Percentiles rank a stretch among this genome's conserved stretches.
These are phyloP conservation scores for Neelides sp. DNA, from an alignment of 1,140 invertebrate genomes.

Conservation along the genomic window DNA sequence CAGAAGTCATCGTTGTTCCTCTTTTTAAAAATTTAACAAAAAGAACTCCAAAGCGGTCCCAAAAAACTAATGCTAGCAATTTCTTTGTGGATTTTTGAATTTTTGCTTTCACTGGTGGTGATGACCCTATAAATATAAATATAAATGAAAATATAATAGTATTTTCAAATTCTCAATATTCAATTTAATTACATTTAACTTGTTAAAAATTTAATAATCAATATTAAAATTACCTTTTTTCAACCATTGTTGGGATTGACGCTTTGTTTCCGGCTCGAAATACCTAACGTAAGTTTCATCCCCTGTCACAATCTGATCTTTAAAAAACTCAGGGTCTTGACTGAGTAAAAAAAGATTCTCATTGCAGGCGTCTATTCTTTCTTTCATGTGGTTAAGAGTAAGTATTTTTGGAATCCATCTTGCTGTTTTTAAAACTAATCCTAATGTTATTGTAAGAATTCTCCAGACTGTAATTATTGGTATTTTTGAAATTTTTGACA, in stretches of 20 bases:
- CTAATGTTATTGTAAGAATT: background rate
- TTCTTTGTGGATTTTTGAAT: slow-evolving; percentile 26
- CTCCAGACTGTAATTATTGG: background rate
- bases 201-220: no score
- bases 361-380: no score
- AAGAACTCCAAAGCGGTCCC: slow-evolving; percentile 34
- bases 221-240: no score
- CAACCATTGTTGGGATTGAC: slow-evolving; percentile 27
- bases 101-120: background rate
- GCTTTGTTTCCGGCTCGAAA: slow-evolving; percentile 32
- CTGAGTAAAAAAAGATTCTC: no score
- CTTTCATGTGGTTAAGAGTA: background rate
- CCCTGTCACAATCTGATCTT: slow-evolving; percentile 26
- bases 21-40: slow-evolving; percentile 40
- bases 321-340: slow-evolving; percentile 11
- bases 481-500: background rate
- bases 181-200: no score
- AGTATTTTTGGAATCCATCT: slow-evolving; percentile 1
- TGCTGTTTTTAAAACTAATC: background rate
- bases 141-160: no score
- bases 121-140: no score
- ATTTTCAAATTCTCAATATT: no score
- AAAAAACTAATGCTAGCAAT: slow-evolving; percentile 32
- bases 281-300: slow-evolving; percentile 32
- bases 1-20: slow-evolving; percentile 36